Conservation (phyloP, 2,113 vertebrate species). For the Alligator sinensis region DNA sequence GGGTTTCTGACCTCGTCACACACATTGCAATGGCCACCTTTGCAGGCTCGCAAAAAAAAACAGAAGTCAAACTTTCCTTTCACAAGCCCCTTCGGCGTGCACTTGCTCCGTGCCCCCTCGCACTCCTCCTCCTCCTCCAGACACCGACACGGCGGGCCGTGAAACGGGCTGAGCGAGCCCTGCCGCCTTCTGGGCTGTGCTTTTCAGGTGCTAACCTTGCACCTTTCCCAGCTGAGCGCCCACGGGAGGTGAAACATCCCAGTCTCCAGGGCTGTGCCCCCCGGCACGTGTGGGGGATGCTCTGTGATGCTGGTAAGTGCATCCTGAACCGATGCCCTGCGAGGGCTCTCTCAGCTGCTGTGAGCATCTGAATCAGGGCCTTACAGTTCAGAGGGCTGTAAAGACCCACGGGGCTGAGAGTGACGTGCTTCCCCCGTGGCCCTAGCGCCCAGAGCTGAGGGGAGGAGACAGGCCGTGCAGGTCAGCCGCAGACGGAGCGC, state of each 20-base stretch:
- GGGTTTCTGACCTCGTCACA: neutral
- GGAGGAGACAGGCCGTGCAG: rapidly evolving
- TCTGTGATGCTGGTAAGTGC: neutral
- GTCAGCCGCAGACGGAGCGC: neutral
- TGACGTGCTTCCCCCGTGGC: neutral
- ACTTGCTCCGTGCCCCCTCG: neutral
- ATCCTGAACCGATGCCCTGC: neutral
- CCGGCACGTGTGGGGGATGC: neutral
- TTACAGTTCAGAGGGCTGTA: neutral
- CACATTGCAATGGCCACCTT: neutral
- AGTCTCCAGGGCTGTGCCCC: neutral
- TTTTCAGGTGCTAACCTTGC: neutral
- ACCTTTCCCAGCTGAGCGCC: neutral
- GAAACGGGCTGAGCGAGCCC: neutral
- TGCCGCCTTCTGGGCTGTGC: rapidly evolving
- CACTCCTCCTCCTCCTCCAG: neutral
- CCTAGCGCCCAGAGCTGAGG: rapidly evolving
- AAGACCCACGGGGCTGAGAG: neutral
- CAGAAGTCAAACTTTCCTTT: constrained; percentile 42
- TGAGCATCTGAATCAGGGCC: neutral
- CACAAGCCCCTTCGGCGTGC: neutral
- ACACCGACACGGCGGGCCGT: neutral
- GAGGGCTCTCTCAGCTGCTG: neutral
- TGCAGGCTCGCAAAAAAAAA: constrained; percentile 1
- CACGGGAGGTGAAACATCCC: neutral